Conservation (phyloP, 2,888 invertebrate genomes). For the Antheraea yamamai region DNA sequence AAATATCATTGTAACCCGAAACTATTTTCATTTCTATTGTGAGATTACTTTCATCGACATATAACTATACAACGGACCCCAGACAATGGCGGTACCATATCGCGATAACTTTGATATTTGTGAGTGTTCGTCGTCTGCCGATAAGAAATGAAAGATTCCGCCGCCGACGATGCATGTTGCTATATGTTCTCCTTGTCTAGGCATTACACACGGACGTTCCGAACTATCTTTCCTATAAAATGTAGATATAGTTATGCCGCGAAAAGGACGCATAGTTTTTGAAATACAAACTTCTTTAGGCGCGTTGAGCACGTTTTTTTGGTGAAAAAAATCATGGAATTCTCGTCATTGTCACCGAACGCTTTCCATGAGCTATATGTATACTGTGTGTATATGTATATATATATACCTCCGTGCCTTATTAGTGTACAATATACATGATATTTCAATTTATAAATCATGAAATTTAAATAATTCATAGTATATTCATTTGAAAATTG, state of each 20-base stretch:
- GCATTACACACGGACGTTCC: conserved; percentile 38
- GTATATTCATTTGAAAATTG: too few relatives aligned
- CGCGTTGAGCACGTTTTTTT: too few relatives aligned
- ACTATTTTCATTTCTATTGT: background rate
- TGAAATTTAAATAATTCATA: too few relatives aligned
- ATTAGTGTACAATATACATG: too few relatives aligned
- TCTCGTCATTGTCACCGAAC: too few relatives aligned
- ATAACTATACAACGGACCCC: background rate
- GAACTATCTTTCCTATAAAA: background rate
- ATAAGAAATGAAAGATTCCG: conserved; percentile 74
- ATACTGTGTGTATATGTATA: too few relatives aligned
- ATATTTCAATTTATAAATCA: too few relatives aligned
- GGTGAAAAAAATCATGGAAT: too few relatives aligned
- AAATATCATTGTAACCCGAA: too few relatives aligned
- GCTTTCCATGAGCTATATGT: too few relatives aligned
- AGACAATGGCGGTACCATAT: conserved; percentile 19
- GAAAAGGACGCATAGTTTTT: background rate
- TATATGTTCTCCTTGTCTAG: conserved; percentile 40
- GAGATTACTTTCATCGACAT: conserved; percentile 1
- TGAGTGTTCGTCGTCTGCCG: conserved; percentile 49
- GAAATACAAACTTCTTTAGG: too few relatives aligned
- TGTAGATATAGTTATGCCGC: background rate
- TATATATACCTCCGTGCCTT: too few relatives aligned
- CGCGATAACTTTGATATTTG: conserved; percentile 46
- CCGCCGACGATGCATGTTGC: conserved; percentile 34